A percentile compares a stretch with the other conserved stretches of the same genome.
Evolutionary conservation across 2,888 invertebrate species (phyloP).

Genomic region (Dichetophora obliterata): DNA sequence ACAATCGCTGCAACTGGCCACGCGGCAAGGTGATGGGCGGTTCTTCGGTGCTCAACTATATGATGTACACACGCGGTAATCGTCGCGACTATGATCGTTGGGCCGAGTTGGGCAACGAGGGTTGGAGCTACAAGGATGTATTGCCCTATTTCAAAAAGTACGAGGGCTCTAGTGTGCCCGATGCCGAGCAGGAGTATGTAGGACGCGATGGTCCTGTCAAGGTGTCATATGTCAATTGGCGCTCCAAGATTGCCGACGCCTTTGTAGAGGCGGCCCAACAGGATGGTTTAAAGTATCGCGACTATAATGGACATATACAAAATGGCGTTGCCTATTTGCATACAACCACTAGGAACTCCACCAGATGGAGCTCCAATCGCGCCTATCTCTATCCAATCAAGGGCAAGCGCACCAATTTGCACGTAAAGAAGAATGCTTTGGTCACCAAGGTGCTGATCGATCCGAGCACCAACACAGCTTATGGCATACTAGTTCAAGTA

Average conservation of each 20-base stretch:
- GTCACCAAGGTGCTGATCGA: slow-evolving; percentile 73
- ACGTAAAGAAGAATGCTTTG: slow-evolving; percentile 72
- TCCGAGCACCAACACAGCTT: slow-evolving; percentile 69
- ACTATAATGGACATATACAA: slow-evolving; percentile 77
- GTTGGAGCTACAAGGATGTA: slow-evolving; percentile 81
- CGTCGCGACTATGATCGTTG: slow-evolving; percentile 82
- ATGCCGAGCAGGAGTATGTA: slow-evolving; percentile 70
- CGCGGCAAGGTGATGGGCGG: slow-evolving; percentile 88
- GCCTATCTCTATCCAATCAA: slow-evolving; percentile 74
- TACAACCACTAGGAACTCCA: slow-evolving; percentile 74
- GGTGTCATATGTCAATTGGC: slow-evolving; percentile 74
- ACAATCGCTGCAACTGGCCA: slow-evolving; percentile 83
- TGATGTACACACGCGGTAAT: slow-evolving; percentile 83
- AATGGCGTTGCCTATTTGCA: slow-evolving; percentile 77
- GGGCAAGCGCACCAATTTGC: slow-evolving; percentile 72
- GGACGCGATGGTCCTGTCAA: slow-evolving; percentile 73
- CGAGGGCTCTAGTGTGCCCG: slow-evolving; percentile 78
- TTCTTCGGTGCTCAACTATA: slow-evolving; percentile 83
- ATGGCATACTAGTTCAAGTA: slow-evolving; percentile 73
- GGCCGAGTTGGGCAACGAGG: slow-evolving; percentile 78
- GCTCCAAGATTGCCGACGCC: slow-evolving; percentile 74
- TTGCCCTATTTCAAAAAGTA: slow-evolving; percentile 83
- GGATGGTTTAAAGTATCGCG: slow-evolving; percentile 75
- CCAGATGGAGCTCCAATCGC: slow-evolving; percentile 74
- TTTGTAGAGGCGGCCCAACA: slow-evolving; percentile 76